Evolutionary conservation across 2,113 vertebrate genomes (phyloP).

Genomic region (Zosterops pallidus): DNA sequence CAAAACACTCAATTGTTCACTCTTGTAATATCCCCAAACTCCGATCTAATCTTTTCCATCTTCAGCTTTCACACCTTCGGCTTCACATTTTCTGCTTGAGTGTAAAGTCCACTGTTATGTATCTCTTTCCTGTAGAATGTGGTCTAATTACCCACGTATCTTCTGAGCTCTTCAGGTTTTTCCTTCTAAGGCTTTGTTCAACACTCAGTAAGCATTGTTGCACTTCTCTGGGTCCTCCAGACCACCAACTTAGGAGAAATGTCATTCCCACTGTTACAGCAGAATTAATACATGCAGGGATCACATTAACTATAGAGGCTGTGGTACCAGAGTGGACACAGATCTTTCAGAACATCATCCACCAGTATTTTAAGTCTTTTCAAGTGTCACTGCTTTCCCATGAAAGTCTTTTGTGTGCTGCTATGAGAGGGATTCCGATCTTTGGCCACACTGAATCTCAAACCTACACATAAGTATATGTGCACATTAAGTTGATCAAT

Average conservation of each 20-base stretch:
- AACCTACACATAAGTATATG: not conserved
- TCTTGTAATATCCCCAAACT: not conserved
- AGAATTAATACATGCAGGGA: not conserved
- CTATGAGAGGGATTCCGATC: not conserved
- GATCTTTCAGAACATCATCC: not conserved
- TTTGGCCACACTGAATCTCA: not conserved
- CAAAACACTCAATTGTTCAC: not conserved
- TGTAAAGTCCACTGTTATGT: not conserved
- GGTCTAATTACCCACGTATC: not conserved
- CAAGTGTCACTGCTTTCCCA: not conserved
- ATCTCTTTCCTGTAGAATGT: not conserved
- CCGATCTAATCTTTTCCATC: not conserved
- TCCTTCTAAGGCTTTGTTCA: not conserved
- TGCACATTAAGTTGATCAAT: accelerated
- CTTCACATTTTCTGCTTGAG: not conserved
- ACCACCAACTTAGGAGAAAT: not conserved
- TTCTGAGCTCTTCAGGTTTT: not conserved
- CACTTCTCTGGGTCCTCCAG: not conserved
- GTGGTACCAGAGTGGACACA: not conserved
- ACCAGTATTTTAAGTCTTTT: not conserved
- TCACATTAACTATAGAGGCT: not conserved
- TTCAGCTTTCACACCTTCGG: not conserved
- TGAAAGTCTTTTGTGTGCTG: not conserved
- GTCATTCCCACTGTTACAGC: not conserved
- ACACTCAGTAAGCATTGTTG: not conserved